Evolutionary conservation across 2,113 vertebrate genomes (phyloP), one percentile per base, ranked within the genome.

Genomic region (Bufo bufo): DNA sequence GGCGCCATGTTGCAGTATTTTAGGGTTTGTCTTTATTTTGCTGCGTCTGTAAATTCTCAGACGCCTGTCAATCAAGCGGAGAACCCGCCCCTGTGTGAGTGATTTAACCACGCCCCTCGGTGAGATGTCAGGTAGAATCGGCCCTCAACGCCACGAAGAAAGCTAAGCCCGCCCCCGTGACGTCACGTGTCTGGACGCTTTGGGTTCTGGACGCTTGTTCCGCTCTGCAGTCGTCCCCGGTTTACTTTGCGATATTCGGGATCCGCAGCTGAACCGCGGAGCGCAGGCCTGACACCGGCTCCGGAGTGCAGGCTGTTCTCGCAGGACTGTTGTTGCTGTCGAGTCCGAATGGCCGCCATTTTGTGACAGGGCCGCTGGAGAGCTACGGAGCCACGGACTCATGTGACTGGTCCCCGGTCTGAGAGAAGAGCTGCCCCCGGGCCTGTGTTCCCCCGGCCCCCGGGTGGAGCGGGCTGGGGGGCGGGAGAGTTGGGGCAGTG

Each of bases 371-470:
- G 71, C 84, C 71, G 49, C 49, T 47, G 47, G 63, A 54, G 20
- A 71, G 61, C 59, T n/a, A 20, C 43, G 45, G 81, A 63, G 58
- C 61, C 61, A 43, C 72, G 63, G 81, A n/a, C 82, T 23, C 58
- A 82, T 82, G 80, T 82, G 80, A 82, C 54, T 84, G 82, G n/a
- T 54, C 65, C 43, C 19, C 71, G 80, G 61, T 0, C 45, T n/a
- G 50, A 50, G 49, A 52, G 82, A 69, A 71, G 63, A 69, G 82
- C 82, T 84, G 82, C 82, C 61, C 61, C 61, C 82, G 33, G 61
- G 61, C 82, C 82, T 71, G 82, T 84, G 82, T 11, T n/a, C 69
- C 85, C 65, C 90, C 65, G 54, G 71, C 49, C 63, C 87, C 87
- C 80, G 63, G 63, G 82, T 2, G 82, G 65, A 13, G 65, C 63